Evolutionary conservation across 2,113 vertebrate genomes (phyloP), one percentile per base, ranked within the genome.

Genomic region (Chroicocephalus ridibundus): DNA sequence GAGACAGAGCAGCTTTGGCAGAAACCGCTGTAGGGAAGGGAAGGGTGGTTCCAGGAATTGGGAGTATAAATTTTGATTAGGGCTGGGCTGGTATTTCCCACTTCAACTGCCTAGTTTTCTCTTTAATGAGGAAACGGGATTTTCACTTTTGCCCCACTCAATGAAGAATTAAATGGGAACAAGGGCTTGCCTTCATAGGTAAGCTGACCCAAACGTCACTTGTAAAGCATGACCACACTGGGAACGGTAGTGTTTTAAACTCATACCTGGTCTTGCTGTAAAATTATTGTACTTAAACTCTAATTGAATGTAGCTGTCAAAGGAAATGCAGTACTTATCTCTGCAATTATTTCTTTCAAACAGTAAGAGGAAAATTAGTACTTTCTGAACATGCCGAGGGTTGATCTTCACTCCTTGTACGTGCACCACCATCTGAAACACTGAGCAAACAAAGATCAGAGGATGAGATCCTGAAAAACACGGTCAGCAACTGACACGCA

Each of bases 81-180:
- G 96, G 96, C 92, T 96, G 96, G 96, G 95, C 96, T 92, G 96
- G 96, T 97, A 96, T 95, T 97, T 97, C 96, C 94, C 96, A 93
- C 72, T 96, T 94, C 88, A 97, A 94, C 93, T 96, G 96, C 76
- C 90, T 95, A n/a, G 51, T 92, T 90, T 93, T 96, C n/a, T 94
- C 32, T 86, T 90, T 93, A 94, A 96, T 64, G n/a, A 96, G 85
- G 88, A 96, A 96, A 88, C 36, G 38, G 46, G 86, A 75, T 91
- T 94, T 95, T 95, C 55, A 71, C 68, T 90, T 93, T 81, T 96
- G 38, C 31, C n/a, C 82, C 54, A 64, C 70, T 91, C 70, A 76
- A 3, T n/a, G 40, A 65, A 74, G 72, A 80, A 82, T 82, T 71
- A 68, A 87, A 60, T 15, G 58, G 58, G 64, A 95, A 93, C 46